Percentiles rank a stretch among this genome's conserved stretches.
These are phyloP conservation scores for Megaustenia siamemsis DNA, from an alignment of 2,888 invertebrate genomes.

Conservation along the genomic window DNA sequence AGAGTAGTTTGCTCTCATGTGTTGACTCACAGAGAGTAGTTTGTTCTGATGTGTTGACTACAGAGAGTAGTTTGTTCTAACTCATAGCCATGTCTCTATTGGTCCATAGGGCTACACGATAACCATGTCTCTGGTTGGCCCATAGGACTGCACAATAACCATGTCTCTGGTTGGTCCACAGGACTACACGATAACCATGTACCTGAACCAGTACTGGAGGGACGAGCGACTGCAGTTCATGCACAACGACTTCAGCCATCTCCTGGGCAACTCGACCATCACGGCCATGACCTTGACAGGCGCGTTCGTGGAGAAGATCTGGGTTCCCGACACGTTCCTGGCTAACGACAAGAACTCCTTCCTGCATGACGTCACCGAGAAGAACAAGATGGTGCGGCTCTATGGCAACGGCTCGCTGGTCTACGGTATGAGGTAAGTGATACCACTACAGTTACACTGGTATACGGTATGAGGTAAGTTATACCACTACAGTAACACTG, in stretches of 20 bases:
- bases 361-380: constrained; percentile 98
- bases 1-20: too few species aligned
- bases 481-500: too few species aligned
- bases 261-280: constrained; percentile 81
- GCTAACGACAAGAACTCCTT: constrained; percentile 99
- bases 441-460: too few species aligned
- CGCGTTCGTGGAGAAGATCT: constrained; percentile 98
- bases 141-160: not conserved
- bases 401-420: constrained; percentile 96
- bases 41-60: too few species aligned
- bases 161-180: constrained; percentile 79
- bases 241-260: constrained; percentile 83
- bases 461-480: too few species aligned
- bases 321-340: constrained; percentile 99
- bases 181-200: constrained; percentile 99
- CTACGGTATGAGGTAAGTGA: constrained; percentile 93
- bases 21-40: too few species aligned
- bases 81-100: too few species aligned
- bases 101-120: too few species aligned
- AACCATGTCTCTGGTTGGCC: too few species aligned
- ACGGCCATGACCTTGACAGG: constrained; percentile 95
- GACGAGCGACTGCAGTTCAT: constrained; percentile 94
- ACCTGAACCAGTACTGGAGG: constrained; percentile 99
- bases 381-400: constrained; percentile 96
- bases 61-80: too few species aligned